Percentiles rank a stretch among this genome's conserved stretches.
Conservation (phyloP, 2,113 vertebrate genomes). For the Halichoerus grypus region DNA sequence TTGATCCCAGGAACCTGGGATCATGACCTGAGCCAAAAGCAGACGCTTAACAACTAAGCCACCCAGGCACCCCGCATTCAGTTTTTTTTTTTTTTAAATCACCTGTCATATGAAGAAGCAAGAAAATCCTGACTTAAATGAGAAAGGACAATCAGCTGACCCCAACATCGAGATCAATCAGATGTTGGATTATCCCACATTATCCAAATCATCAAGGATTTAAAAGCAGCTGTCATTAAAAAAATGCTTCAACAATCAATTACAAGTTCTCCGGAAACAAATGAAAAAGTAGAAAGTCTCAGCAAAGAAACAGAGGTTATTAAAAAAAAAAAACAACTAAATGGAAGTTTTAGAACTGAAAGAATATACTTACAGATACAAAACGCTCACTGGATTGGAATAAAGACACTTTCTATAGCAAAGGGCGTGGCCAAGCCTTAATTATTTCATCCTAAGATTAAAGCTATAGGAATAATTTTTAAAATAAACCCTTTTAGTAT, state of each 20-base stretch:
- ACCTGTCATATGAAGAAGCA: neutral
- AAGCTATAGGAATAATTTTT: neutral
- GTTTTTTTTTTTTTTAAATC: neutral
- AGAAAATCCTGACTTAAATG: neutral
- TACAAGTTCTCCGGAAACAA: conserved; percentile 6
- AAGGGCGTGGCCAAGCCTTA: neutral
- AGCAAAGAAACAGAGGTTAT: neutral
- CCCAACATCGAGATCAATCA: neutral
- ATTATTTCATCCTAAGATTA: neutral
- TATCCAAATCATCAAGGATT: neutral
- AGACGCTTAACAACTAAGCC: no score
- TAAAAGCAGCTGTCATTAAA: neutral
- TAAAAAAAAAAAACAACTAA: neutral
- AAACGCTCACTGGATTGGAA: neutral
- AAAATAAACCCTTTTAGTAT: neutral
- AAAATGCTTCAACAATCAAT: neutral
- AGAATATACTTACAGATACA: neutral
- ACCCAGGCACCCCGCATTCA: no score
- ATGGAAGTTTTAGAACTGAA: neutral
- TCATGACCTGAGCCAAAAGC: no score
- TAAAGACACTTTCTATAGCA: neutral
- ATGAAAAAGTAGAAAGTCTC: neutral
- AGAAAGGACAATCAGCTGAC: neutral
- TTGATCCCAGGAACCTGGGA: no score
- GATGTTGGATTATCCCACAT: neutral